Conservation (phyloP, 2,888 invertebrate genomes). For the Phaonia tiefii region DNA sequence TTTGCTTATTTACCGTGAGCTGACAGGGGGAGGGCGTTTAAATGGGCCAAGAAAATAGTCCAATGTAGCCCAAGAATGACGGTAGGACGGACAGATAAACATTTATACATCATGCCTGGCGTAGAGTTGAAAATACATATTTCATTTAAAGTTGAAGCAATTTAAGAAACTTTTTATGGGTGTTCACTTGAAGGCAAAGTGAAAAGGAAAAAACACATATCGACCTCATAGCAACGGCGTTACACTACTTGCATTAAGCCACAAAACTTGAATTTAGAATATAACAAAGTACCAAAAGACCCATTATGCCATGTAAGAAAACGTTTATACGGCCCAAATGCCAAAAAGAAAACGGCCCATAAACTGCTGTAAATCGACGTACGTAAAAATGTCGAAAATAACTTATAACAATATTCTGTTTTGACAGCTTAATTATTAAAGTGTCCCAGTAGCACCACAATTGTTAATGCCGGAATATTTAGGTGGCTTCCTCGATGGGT, state of each 20-base stretch:
- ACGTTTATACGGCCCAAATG: constrained; percentile 20
- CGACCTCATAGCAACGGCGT: constrained; percentile 2
- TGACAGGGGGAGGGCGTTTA: constrained; percentile 16
- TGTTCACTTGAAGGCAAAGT: constrained; percentile 14
- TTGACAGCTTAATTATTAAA: constrained; percentile 61
- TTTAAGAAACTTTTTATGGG: constrained; percentile 50
- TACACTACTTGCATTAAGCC: constrained; percentile 42
- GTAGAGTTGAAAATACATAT: constrained; percentile 16
- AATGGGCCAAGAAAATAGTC: constrained; percentile 10
- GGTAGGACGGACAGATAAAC: not conserved
- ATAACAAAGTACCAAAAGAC: constrained; percentile 47
- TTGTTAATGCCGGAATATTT: constrained; percentile 18
- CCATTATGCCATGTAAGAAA: constrained; percentile 35
- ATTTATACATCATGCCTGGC: constrained; percentile 9
- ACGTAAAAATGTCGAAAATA: constrained; percentile 39
- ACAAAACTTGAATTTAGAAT: constrained; percentile 53
- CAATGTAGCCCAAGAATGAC: not conserved
- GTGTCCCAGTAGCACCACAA: constrained; percentile 20
- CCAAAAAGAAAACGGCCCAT: constrained; percentile 11
- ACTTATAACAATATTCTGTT: constrained; percentile 51
- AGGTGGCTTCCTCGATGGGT: constrained; percentile 19
- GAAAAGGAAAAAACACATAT: constrained; percentile 9
- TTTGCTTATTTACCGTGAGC: constrained; percentile 18
- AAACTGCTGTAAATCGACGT: constrained; percentile 37
- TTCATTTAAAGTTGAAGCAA: constrained; percentile 53